Evolutionary conservation across 92 coral and sea anemone genomes (phyloP).

Genomic region (Montipora capitata): DNA sequence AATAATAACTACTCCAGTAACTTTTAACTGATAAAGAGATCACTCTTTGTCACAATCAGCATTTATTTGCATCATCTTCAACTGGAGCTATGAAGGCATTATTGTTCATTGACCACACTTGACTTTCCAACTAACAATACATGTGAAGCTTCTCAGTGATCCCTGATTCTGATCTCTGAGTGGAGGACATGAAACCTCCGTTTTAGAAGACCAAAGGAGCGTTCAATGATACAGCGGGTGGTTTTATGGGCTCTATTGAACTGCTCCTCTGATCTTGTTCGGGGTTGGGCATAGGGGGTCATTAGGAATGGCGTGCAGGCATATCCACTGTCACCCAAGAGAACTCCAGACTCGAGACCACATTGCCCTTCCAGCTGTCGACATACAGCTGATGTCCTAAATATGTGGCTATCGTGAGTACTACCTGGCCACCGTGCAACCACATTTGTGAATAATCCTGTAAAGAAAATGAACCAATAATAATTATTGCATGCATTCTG

Average conservation of each 20-base stretch:
- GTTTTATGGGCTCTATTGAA: too few species aligned
- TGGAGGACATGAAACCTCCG: background rate
- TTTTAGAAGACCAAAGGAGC: background rate
- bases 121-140: conserved; percentile 15
- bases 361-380: too few species aligned
- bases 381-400: too few species aligned
- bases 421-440: too few species aligned
- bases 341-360: too few species aligned
- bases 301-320: too few species aligned
- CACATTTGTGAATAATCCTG: too few species aligned
- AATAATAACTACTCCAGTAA: conserved; percentile 11
- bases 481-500: background rate
- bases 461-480: too few species aligned
- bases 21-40: conserved; percentile 7
- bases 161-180: background rate
- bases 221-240: background rate
- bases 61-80: conserved; percentile 9
- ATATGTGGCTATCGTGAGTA: too few species aligned
- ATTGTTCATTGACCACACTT: conserved; percentile 8
- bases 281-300: too few species aligned
- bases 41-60: background rate
- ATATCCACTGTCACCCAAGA: too few species aligned
- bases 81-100: conserved; percentile 17
- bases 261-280: too few species aligned
- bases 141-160: conserved; percentile 15